phyloP scores from a whole-genome alignment of 2,797 vertebrate genomes.

The Acanthis flammea region DNA sequence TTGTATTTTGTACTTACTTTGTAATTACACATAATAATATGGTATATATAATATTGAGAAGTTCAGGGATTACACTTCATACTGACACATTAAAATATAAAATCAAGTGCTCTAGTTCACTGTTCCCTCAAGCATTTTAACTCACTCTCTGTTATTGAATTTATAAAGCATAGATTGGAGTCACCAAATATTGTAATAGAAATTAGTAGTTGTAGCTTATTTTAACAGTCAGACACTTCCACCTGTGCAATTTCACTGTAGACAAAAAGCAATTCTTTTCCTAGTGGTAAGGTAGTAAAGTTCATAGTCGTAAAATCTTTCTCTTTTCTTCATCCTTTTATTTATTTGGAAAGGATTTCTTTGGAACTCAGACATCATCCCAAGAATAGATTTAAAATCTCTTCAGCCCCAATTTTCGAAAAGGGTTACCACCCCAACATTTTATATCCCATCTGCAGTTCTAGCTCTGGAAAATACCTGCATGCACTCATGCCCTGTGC shows the following conservation, averaged over 20 bases:
- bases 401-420: neutral
- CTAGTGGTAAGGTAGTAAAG: neutral
- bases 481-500: neutral
- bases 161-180: neutral
- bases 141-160: neutral
- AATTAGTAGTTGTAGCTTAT: neutral
- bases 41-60: neutral
- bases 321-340: neutral
- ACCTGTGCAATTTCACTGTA: neutral
- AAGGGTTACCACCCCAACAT: neutral
- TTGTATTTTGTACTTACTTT: neutral
- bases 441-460: neutral
- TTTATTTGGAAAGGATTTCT: slow-evolving; percentile 21
- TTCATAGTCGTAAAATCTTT: neutral
- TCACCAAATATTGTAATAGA: neutral
- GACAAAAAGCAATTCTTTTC: neutral
- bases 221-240: slow-evolving; percentile 3
- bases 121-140: neutral
- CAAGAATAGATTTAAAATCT: neutral
- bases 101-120: neutral
- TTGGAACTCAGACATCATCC: neutral
- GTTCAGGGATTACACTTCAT: neutral
- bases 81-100: neutral
- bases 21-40: neutral
- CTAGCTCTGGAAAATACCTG: neutral